Base-by-base conservation (phyloP, 2,888 invertebrate genomes). In the Celastrina argiolus region DNA sequence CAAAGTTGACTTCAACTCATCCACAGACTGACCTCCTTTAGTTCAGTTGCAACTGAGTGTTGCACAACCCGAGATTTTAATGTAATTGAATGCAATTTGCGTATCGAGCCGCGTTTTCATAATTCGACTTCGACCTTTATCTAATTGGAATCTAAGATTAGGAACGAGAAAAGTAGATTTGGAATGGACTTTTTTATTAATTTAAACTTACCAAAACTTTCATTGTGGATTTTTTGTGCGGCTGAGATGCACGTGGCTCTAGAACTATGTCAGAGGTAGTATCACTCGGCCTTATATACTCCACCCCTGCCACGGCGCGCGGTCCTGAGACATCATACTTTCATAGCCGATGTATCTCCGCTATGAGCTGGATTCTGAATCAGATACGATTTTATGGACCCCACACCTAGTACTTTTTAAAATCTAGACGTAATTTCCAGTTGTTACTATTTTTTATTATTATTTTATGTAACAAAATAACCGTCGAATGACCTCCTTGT, bases 211-310 rank as follows among this genome's bases (percentile, higher is more conserved):
- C 91, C 90, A 89, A 83, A 71, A 88, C 75, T 80, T 89, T 91
- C 91, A 91, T 91, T 82, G 78, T 88, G 81, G 79, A 80, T 75
- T 72, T 70, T 75, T 77, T 81, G 82, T 83, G 83, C 83, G 79
- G 81, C 77, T 76, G 76, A 79, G 83, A 81, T 79, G 83, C 85
- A 88, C 88, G 87, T 86, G 79, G 78, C 80, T 80, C 84, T 84
- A 34, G 84, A 88, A 90, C 89, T 91, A 86, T 90, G 90, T 85
- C 85, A 83, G 84, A 87, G 87, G 88, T 88, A 85, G 85, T 81
- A 80, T 80, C 74, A 76, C 88, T 87, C 82, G 82, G 79, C 81
- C 88, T 90, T 91, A 87, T 91, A 91, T 91, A 91, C 88, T 80
- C 74, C 89, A 89, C 91, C 91, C 91, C 91, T 90, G 91, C 91